Base-by-base conservation (phyloP, 2,888 invertebrate species). In the Drosophila vallismaia region DNA sequence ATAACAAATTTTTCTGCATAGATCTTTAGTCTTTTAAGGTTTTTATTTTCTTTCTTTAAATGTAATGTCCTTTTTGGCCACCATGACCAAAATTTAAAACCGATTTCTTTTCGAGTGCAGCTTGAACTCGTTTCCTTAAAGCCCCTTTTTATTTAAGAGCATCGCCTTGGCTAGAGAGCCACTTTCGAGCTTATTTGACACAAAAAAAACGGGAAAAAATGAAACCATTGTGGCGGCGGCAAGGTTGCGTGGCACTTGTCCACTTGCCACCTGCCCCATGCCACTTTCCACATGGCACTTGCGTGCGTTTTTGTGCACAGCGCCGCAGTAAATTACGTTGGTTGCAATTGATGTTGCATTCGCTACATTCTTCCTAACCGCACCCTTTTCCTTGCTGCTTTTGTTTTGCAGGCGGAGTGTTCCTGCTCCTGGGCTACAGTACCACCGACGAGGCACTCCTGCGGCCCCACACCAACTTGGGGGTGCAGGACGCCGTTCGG, bases 371-470 rank as follows among this genome's bases (percentile, higher is more conserved):
- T 69, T 44, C 54, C 55, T 54, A n/a, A n/a, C 26, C 52, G 36
- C 19, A 44, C 24, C 33, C 52, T 56, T 53, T 33, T 4, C 38
- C 52, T 7, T 1, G 6, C 24, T 8, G 24, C 31, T 10, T 10
- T 55, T 9, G 5, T 46, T 53, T 42, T 74, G 28, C 95, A 59
- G 96, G 96, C 92, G 97, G 97, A 38, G 95, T 97, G 40, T 97
- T 96, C 92, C 93, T 97, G 75, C 95, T 97, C 91, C 94, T 97
- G 63, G 97, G 97, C 62, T 97, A 97, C 92, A 97, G 97, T 86
- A 95, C 96, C 67, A 95, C 95, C n/a, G 97, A 97, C 91, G 97
- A 97, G 91, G 94, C 95, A 0, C 93, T 97, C 62, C 93, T 97
- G 80, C 94, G 95, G 77, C 96, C 96, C 36, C 96, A 96, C 90